These are phyloP conservation scores for Stichodactyla mertensii DNA, from an alignment of 64 coral and sea anemone genomes.

Conservation along the genomic window DNA sequence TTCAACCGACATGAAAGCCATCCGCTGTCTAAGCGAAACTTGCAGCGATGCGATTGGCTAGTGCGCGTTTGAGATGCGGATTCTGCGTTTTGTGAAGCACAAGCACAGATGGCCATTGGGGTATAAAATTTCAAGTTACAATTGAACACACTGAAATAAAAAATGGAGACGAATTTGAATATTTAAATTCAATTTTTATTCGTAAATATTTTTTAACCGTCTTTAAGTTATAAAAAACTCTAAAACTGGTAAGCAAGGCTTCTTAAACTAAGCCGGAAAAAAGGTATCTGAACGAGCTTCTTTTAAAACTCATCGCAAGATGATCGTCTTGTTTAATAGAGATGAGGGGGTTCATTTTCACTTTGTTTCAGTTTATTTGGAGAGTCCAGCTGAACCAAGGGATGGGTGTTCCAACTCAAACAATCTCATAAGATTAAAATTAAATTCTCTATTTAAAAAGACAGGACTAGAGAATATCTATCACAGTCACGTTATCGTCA, in stretches of 20 bases:
- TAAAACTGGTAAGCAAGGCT: not conserved
- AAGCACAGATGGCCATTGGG: not conserved
- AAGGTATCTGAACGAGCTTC: not conserved
- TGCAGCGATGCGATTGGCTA: slow-evolving; percentile 16
- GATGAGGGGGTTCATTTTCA: slow-evolving; percentile 3
- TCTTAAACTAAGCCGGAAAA: not conserved
- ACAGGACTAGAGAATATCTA: not conserved
- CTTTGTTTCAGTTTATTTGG: not conserved
- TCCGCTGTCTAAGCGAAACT: not conserved
- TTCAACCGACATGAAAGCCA: slow-evolving; percentile 6
- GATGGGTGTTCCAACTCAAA: slow-evolving; percentile 1
- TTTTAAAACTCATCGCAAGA: not conserved
- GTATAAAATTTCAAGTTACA: slow-evolving; percentile 9
- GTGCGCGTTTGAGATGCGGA: not conserved
- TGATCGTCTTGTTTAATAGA: not conserved
- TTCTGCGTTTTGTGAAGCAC: not conserved
- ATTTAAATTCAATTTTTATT: not conserved
- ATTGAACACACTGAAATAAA: not conserved
- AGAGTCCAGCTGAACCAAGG: slow-evolving; percentile 2
- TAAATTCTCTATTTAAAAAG: slow-evolving; percentile 19
- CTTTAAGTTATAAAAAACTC: not conserved
- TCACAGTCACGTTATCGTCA: slow-evolving; percentile 15
- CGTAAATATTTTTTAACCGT: not conserved
- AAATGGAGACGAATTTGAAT: not conserved
- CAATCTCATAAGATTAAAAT: slow-evolving; percentile 26